Conservation (phyloP, 1,140 invertebrate genomes). For the Neuroterus valhalla region DNA sequence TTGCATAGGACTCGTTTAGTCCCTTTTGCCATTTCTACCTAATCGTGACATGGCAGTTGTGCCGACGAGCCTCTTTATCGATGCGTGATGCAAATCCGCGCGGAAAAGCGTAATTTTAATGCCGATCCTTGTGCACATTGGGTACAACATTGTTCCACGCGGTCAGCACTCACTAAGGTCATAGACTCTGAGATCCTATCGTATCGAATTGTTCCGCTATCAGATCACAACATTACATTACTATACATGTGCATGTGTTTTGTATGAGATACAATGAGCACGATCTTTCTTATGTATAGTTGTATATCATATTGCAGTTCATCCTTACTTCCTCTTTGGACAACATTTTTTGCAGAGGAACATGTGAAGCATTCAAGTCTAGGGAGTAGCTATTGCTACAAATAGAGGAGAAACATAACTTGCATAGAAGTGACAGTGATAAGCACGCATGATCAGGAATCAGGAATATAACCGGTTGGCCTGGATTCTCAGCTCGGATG, state of each 20-base stretch:
- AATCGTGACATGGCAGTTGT: constrained; percentile 28
- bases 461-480: background rate
- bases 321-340: constrained; percentile 12
- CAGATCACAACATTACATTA: constrained; percentile 38
- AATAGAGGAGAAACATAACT: too few species aligned
- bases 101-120: constrained; percentile 30
- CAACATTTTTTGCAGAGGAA: background rate
- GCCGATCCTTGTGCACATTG: constrained; percentile 1
- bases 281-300: constrained; percentile 28
- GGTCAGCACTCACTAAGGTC: constrained; percentile 25
- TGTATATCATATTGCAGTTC: constrained; percentile 17
- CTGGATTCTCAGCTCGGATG: constrained; percentile 7
- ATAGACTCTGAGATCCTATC: constrained; percentile 23
- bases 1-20: constrained; percentile 37
- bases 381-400: too few species aligned
- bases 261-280: constrained; percentile 3
- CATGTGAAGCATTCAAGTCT: too few species aligned
- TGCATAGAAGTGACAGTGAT: background rate
- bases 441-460: background rate
- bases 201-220: constrained; percentile 35
- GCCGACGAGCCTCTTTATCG: constrained; percentile 5
- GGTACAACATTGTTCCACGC: constrained; percentile 16
- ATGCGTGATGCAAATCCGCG: constrained; percentile 12
- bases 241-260: constrained; percentile 17
- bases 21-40: background rate